Conservation (phyloP, 1,140 invertebrate species). For the Brachionus calyciflorus region DNA sequence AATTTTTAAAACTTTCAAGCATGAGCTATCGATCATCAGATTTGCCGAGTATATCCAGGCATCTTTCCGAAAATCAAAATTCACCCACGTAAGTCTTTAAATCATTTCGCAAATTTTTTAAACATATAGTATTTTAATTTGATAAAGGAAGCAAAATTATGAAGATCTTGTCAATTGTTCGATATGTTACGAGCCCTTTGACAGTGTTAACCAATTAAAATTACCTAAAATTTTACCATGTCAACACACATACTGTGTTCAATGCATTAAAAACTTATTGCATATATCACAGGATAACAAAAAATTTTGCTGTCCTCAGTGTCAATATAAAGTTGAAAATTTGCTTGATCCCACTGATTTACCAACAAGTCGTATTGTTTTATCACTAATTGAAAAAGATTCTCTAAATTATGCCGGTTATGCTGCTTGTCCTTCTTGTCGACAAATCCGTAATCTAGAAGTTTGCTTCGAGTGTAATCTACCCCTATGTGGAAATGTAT, state of each 20-base stretch:
- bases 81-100: not conserved
- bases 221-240: constrained; percentile 44
- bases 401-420: constrained; percentile 39
- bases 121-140: not conserved
- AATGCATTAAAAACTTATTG: constrained; percentile 41
- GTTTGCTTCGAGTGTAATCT: constrained; percentile 42
- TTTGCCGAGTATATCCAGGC: constrained; percentile 11
- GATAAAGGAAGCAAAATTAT: constrained; percentile 25
- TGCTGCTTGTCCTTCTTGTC: constrained; percentile 18
- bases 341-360: constrained; percentile 6
- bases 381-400: constrained; percentile 36
- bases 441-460: constrained; percentile 46
- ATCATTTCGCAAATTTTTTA: not conserved
- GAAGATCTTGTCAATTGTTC: constrained; percentile 43
- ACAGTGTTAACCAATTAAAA: constrained; percentile 3
- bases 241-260: constrained; percentile 40
- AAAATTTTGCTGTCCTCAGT: constrained; percentile 28
- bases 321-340: constrained; percentile 16
- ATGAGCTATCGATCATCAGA: constrained; percentile 40
- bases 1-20: not conserved
- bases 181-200: constrained; percentile 26
- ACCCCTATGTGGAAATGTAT: constrained; percentile 11
- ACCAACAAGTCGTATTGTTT: constrained; percentile 39
- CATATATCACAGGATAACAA: not conserved
- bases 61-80: not conserved